These are phyloP conservation scores for Clarias batrachus DNA, from an alignment of 2,113 vertebrate genomes.

Conservation along the genomic window DNA sequence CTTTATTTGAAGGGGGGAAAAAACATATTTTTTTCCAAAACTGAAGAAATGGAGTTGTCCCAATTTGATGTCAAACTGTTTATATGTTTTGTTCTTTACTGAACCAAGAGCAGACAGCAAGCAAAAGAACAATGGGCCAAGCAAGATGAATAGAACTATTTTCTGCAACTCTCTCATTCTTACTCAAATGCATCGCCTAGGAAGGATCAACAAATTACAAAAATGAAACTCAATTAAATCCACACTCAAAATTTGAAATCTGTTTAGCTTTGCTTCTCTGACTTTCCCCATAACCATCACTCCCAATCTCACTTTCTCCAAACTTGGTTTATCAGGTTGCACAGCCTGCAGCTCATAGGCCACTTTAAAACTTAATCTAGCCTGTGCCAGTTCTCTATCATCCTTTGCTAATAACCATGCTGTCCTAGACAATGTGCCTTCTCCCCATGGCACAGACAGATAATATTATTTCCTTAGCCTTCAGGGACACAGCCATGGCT, in stretches of 20 bases:
- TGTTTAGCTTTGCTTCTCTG: constrained; percentile 18
- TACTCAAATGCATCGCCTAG: not conserved
- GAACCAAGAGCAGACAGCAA: not conserved
- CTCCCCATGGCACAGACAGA: constrained; percentile 30
- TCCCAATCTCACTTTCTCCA: constrained; percentile 18
- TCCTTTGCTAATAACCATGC: constrained; percentile 44
- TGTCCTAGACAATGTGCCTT: constrained; percentile 34
- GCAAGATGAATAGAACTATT: constrained; percentile 12
- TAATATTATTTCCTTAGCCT: constrained; percentile 49
- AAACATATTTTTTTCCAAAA: too few species aligned
- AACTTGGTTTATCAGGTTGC: constrained; percentile 45
- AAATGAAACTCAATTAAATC: constrained; percentile 45
- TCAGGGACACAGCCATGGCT: constrained; percentile 10
- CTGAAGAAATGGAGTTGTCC: too few species aligned
- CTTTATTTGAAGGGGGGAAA: too few species aligned
- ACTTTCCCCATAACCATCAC: constrained; percentile 15
- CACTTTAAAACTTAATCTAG: constrained; percentile 50
- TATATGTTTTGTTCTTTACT: not conserved
- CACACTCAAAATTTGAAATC: constrained; percentile 23
- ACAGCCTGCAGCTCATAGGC: constrained; percentile 33
- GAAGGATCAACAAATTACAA: constrained; percentile 33
- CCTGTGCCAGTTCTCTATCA: constrained; percentile 42
- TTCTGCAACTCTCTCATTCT: not conserved
- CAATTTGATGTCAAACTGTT: too few species aligned
- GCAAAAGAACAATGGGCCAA: not conserved